Base-by-base conservation (phyloP, 2,888 invertebrate genomes). In the Orchestes rusci region DNA sequence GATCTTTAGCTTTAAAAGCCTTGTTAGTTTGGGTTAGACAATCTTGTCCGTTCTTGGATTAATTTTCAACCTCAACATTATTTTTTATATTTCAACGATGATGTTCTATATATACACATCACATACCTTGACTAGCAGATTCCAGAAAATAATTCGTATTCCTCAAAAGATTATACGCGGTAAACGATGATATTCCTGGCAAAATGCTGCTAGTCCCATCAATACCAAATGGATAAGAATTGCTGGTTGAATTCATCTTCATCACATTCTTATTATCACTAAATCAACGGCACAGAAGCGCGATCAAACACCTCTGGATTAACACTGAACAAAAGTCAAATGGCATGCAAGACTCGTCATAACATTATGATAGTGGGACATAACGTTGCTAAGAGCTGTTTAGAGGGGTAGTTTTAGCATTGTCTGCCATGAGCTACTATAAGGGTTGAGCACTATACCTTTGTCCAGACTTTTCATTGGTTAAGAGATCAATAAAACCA, bases 81-180 rank as follows among this genome's bases (percentile, higher is more conserved):
- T n/a, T n/a, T n/a, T n/a, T n/a, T n/a, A n/a, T n/a, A n/a, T n/a
- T n/a, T n/a, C n/a, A n/a, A n/a, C n/a, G n/a, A n/a, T n/a, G n/a
- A n/a, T n/a, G n/a, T n/a, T n/a, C n/a, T n/a, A n/a, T n/a, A n/a
- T n/a, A n/a, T n/a, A n/a, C n/a, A n/a, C 8, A 15, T 10, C 12
- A 39, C 37, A 7, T 39, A 45, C 41, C 49, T 65, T 79, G 70
- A 12, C 51, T 41, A 38, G 54, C 56, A 12, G 76, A 75, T 16
- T 76, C 70, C 13, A 81, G 63, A 50, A 82, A 72, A 48, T 80
- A 76, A 64, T 80, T 82, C 65, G 81, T 82, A 53, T 76, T 80
- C 44, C 79, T 69, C 17, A 84, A 65, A 8, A 83, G 68, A 52
- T 79, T 73, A 40, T 82, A 71, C 2, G 82, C 78, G 0, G 82